phyloP scores from a whole-genome alignment of 2,888 invertebrate species.

The Tubulanus polymorphus region DNA sequence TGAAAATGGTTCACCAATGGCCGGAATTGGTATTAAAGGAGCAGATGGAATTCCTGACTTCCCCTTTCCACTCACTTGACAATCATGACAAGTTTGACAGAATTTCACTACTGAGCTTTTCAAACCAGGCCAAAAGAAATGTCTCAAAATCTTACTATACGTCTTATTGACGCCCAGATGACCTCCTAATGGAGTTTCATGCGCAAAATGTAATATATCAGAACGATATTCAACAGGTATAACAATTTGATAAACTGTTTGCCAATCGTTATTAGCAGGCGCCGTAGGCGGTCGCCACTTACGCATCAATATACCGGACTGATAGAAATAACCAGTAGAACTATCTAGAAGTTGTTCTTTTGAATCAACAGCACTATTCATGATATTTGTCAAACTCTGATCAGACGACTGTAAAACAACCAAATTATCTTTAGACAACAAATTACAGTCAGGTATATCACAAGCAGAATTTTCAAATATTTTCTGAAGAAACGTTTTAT shows the following conservation, averaged over 20 bases:
- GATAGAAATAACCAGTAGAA: neutral
- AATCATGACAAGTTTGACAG: neutral
- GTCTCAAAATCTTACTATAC: neutral
- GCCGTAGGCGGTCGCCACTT: neutral
- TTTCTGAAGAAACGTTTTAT: too few relatives aligned
- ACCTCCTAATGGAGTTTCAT: neutral
- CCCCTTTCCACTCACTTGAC: neutral
- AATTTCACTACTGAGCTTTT: neutral
- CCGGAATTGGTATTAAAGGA: constrained; percentile 6
- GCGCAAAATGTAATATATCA: neutral
- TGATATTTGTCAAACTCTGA: neutral
- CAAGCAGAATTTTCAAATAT: too few relatives aligned
- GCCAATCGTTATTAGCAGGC: neutral
- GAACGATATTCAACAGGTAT: neutral
- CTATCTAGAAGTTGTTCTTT: constrained; percentile 3
- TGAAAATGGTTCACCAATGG: constrained; percentile 18
- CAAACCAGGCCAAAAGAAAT: constrained; percentile 3
- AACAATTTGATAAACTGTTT: neutral
- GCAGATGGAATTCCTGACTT: too few relatives aligned
- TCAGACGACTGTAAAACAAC: neutral
- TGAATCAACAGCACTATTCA: neutral
- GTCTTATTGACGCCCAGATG: neutral
- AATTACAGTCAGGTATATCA: too few relatives aligned
- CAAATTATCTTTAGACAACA: too few relatives aligned
- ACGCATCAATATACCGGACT: neutral